phyloP scores from a whole-genome alignment of 2,113 vertebrate genomes.

The Pygoscelis antarcticus region DNA sequence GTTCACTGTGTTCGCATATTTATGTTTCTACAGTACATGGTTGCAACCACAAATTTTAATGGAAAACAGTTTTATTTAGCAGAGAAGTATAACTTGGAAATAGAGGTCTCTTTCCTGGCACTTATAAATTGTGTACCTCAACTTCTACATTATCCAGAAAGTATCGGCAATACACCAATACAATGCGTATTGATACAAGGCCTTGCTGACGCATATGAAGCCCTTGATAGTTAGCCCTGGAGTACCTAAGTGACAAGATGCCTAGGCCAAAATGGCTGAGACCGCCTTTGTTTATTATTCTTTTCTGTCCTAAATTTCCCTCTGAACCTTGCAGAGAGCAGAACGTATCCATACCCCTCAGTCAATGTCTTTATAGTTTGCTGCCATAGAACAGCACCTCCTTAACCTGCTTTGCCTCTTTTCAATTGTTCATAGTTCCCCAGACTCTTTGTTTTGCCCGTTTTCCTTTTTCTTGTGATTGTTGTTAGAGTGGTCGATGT shows the following conservation, averaged over 20 bases:
- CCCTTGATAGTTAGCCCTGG: background rate
- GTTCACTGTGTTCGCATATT: background rate
- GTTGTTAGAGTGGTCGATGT: background rate
- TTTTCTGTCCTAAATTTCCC: background rate
- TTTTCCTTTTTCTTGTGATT: background rate
- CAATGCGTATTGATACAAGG: accelerated
- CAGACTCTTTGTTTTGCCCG: background rate
- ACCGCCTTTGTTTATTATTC: background rate
- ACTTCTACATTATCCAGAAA: background rate
- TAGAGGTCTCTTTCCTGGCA: background rate
- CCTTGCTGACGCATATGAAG: background rate
- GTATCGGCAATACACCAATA: background rate
- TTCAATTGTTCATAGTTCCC: background rate
- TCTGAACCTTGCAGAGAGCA: background rate
- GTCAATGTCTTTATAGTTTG: background rate
- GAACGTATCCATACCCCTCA: background rate
- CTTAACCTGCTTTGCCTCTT: background rate
- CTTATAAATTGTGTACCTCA: background rate
- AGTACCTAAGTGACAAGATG: background rate
- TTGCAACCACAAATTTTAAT: background rate
- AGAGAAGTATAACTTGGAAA: background rate
- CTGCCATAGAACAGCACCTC: background rate
- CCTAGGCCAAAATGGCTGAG: background rate
- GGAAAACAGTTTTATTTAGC: background rate
- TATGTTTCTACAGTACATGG: background rate